Percentiles rank a stretch among this genome's conserved stretches.
phyloP scores from a whole-genome alignment of 2,797 vertebrate species.

The Eulemur rubriventer region DNA sequence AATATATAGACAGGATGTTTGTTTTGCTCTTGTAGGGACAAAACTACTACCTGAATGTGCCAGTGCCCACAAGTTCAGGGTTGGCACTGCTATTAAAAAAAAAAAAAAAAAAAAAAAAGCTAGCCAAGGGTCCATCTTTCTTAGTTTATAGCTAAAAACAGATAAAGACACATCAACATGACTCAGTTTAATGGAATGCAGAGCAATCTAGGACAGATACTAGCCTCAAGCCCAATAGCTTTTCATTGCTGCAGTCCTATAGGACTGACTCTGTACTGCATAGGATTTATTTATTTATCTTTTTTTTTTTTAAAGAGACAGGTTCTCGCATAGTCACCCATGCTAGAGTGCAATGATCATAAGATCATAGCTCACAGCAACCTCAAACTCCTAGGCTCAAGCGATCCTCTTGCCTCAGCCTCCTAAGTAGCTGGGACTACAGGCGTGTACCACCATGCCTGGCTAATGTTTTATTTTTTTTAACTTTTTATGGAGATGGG shows the following conservation, averaged over 20 bases:
- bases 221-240: neutral
- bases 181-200: conserved; percentile 14
- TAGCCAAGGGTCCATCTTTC: neutral
- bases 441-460: neutral
- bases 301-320: neutral
- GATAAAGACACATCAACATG: neutral
- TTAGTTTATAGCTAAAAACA: conserved; percentile 47
- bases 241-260: neutral
- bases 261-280: neutral
- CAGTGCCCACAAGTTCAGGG: neutral
- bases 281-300: neutral
- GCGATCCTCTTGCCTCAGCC: neutral
- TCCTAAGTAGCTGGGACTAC: neutral
- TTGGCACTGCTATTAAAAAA: conserved; percentile 22
- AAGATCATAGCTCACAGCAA: neutral
- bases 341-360: neutral
- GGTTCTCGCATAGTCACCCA: neutral
- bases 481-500: neutral
- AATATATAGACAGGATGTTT: conserved; percentile 59
- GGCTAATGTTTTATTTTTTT: neutral
- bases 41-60: conserved; percentile 49
- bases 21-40: conserved; percentile 3
- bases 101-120: neutral
- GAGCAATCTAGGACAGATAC: neutral
- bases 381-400: neutral